Evolutionary conservation across 2,113 vertebrate species (phyloP), one percentile per base, ranked within the genome.

Genomic region (Cacatua alba): DNA sequence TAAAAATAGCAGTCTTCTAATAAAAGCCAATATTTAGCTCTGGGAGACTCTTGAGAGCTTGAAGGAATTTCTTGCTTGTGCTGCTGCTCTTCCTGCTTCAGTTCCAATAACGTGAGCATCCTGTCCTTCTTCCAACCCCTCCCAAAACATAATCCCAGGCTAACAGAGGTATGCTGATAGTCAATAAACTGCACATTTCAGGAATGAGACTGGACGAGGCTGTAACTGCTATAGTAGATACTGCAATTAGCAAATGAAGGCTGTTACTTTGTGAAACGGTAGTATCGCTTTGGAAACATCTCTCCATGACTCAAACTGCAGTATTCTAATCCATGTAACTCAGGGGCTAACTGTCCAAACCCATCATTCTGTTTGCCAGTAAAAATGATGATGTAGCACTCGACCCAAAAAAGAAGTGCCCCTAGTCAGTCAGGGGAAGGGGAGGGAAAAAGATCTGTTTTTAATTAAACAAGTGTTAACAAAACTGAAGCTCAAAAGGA

Each of bases 1-100:
- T 69, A 51, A 86, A 85, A 94, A 86, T 7, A 70, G 19, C 29
- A 60, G 4, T 53, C 52, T 57, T 87, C 28, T 37, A 82, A 41
- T 44, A 82, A 64, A 91, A 79, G 20, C 19, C 67, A 89, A 3
- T 65, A 52, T 79, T 91, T 88, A 79, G 67, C 46, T 28, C 44
- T 86, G 3, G 21, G 39, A 95, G 48, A 37, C 23, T 71, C 63
- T 11, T 41, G 44, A 79, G 51, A 92, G 35, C 52, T 51, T 49
- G 39, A 70, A 74, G 49, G 53, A 85, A 94, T 76, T 92, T 81
- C 88, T 70, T 88, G 48, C 24, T 84, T 81, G 39, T 20, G 60
- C 62, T 85, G 65, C 52, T 48, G 62, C 16, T 90, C 33, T 57
- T 68, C 52, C 70, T 82, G 23, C 48, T 90, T 80, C 49, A 64